phyloP scores from a whole-genome alignment of 1,140 invertebrate species.

The Leptopilina clavipes region DNA sequence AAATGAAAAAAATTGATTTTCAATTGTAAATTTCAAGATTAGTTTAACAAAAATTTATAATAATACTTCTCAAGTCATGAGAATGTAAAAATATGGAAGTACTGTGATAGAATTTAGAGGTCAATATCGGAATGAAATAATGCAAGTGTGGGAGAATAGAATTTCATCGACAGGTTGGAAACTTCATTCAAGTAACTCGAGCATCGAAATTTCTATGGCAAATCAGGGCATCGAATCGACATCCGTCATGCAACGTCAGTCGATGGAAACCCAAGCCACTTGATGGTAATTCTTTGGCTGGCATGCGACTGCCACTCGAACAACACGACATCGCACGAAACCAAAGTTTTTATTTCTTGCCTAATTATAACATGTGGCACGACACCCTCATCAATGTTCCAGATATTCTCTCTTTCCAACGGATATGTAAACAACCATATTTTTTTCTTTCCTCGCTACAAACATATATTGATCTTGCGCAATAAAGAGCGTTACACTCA shows the following conservation, averaged over 20 bases:
- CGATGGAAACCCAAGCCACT: slow-evolving; percentile 64
- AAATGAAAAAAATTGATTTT: no score
- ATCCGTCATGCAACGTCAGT: slow-evolving; percentile 71
- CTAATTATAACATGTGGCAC: slow-evolving; percentile 47
- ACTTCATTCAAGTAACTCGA: slow-evolving; percentile 53
- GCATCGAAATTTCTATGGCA: slow-evolving; percentile 64
- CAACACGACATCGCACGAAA: slow-evolving; percentile 62
- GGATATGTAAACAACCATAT: not conserved
- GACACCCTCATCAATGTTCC: slow-evolving; percentile 36
- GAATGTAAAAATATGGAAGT: no score
- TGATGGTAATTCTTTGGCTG: slow-evolving; percentile 66
- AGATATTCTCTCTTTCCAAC: slow-evolving; percentile 4
- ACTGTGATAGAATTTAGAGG: not conserved
- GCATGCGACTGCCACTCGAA: slow-evolving; percentile 70
- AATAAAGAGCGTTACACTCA: no score
- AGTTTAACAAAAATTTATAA: no score
- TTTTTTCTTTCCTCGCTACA: not conserved
- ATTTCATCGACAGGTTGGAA: slow-evolving; percentile 39
- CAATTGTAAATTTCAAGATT: no score
- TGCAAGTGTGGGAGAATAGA: not conserved
- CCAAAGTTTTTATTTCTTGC: slow-evolving; percentile 48
- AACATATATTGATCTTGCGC: not conserved
- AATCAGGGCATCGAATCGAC: slow-evolving; percentile 71
- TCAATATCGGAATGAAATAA: slow-evolving; percentile 27
- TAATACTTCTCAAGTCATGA: no score